phyloP scores from a whole-genome alignment of 2,888 invertebrate genomes.

The Volucella inflata region DNA sequence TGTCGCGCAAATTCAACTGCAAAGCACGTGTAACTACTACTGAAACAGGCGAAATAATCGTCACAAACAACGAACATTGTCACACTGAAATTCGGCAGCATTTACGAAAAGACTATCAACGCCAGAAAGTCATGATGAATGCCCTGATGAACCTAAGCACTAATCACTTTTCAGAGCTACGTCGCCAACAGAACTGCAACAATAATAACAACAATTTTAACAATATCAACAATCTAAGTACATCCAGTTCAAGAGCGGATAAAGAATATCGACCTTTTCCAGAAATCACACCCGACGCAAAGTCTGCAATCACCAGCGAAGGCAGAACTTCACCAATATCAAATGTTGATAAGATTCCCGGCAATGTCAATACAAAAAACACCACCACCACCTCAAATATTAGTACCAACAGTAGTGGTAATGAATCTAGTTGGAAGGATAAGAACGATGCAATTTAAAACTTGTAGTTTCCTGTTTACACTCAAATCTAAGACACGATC shows the following conservation, averaged over 20 bases:
- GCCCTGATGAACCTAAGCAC: constrained; percentile 81
- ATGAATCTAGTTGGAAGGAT: constrained; percentile 74
- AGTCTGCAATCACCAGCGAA: constrained; percentile 25
- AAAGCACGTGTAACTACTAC: constrained; percentile 84
- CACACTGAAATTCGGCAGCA: constrained; percentile 84
- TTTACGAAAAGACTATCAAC: constrained; percentile 83
- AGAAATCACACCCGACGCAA: constrained; percentile 41
- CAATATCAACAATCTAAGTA: constrained; percentile 76
- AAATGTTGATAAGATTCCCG: constrained; percentile 76
- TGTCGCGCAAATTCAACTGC: constrained; percentile 84
- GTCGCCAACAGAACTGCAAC: constrained; percentile 76
- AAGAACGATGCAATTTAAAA: constrained; percentile 72
- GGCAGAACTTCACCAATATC: constrained; percentile 70
- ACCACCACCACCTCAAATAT: too few relatives aligned
- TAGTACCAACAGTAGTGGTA: constrained; percentile 28
- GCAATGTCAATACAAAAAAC: constrained; percentile 50
- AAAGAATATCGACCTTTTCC: constrained; percentile 56
- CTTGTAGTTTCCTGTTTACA: background rate
- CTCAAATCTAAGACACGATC: background rate
- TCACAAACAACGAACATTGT: constrained; percentile 84
- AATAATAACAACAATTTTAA: constrained; percentile 62
- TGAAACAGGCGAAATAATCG: constrained; percentile 82
- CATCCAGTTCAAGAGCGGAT: constrained; percentile 60
- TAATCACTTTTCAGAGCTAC: constrained; percentile 79
- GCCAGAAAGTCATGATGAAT: constrained; percentile 83